These are phyloP conservation scores for Planiliza haematocheilus DNA, from an alignment of 2,113 vertebrate species.

Conservation along the genomic window DNA sequence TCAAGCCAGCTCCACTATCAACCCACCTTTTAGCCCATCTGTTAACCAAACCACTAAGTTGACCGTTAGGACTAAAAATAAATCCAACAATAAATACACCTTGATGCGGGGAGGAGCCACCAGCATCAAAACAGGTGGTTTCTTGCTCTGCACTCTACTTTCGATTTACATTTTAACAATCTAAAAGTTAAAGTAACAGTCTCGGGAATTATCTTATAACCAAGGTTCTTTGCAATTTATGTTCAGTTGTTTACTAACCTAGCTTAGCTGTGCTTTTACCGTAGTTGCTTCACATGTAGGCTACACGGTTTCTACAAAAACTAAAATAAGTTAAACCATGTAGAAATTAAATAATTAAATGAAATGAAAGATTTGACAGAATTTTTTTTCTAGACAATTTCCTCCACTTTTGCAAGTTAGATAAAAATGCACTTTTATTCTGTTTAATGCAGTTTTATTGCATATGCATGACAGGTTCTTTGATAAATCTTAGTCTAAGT, in stretches of 20 bases:
- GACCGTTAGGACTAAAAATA: conserved; percentile 19
- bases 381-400: background rate
- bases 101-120: conserved; percentile 37
- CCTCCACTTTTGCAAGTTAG: background rate
- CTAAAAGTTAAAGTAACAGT: conserved; percentile 11
- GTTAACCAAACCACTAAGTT: conserved; percentile 21
- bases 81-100: conserved; percentile 44
- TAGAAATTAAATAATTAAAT: no score
- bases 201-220: background rate
- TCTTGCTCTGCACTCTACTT: conserved; percentile 42
- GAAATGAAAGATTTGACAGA: conserved; percentile 9
- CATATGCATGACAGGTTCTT: background rate
- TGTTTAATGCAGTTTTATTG: background rate
- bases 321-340: no score
- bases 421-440: background rate
- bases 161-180: conserved; percentile 40
- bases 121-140: conserved; percentile 34
- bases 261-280: background rate
- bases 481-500: background rate
- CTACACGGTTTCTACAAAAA: background rate
- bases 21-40: conserved; percentile 19
- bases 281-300: background rate
- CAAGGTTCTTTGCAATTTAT: background rate
- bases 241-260: background rate
- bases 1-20: conserved; percentile 46